Conservation (phyloP, 1,140 invertebrate species). For the Ladona fulva region DNA sequence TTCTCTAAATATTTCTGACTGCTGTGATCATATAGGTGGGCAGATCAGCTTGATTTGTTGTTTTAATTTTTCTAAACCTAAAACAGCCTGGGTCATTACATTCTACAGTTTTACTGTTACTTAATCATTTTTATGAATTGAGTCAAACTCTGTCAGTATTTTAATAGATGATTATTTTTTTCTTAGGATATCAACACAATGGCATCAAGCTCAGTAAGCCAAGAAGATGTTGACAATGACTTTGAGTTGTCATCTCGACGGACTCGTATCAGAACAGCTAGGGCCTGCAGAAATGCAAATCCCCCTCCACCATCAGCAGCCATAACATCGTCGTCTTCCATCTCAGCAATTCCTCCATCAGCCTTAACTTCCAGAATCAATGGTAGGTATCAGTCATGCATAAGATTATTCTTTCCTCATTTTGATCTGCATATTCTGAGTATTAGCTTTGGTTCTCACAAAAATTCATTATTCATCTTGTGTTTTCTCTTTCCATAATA, state of each 20-base stretch:
- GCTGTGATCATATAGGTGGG: no score
- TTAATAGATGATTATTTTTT: no score
- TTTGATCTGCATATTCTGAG: no score
- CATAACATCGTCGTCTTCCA: slow-evolving; percentile 29
- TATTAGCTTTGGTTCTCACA: neutral
- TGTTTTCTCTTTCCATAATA: slow-evolving; percentile 22
- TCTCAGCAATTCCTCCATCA: slow-evolving; percentile 28
- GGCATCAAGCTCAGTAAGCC: slow-evolving; percentile 57
- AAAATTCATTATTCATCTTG: slow-evolving; percentile 6
- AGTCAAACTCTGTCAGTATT: no score
- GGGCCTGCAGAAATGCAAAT: slow-evolving; percentile 40
- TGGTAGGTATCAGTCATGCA: neutral
- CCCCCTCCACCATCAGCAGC: slow-evolving; percentile 31
- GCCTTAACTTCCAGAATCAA: neutral
- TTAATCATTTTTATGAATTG: no score
- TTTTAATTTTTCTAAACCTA: no score
- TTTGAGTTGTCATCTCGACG: slow-evolving; percentile 44
- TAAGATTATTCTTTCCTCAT: no score
- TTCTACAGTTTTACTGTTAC: no score
- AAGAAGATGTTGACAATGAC: slow-evolving; percentile 54
- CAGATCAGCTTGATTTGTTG: no score
- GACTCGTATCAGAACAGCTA: slow-evolving; percentile 44
- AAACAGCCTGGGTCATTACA: no score
- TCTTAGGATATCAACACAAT: slow-evolving; percentile 30
- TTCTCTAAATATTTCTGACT: no score